Evolutionary conservation across 2,113 vertebrate genomes (phyloP).

Genomic region (Brachyistius frenatus): DNA sequence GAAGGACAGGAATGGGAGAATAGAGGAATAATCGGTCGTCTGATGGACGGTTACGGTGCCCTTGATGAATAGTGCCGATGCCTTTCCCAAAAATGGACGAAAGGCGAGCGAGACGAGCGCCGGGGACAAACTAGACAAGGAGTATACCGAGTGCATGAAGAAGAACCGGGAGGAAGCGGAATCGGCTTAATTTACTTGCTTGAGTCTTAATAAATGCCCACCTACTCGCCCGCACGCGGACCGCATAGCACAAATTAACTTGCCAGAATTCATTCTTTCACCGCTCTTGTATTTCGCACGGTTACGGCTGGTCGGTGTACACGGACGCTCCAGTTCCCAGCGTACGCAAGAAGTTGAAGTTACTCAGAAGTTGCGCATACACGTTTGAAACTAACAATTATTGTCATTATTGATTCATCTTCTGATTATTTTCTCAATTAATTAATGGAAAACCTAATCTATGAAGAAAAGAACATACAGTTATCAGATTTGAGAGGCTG

Average conservation of each 20-base stretch:
- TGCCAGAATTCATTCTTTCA: conserved; percentile 29
- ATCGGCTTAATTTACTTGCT: conserved; percentile 51
- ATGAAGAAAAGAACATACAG: no score
- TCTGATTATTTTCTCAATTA: no score
- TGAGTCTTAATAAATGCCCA: conserved; percentile 23
- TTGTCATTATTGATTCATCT: no score
- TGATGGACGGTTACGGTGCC: conserved; percentile 68
- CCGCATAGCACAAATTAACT: conserved; percentile 32
- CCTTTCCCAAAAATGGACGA: conserved; percentile 45
- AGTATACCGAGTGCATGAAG: conserved; percentile 36
- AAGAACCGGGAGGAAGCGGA: conserved; percentile 40
- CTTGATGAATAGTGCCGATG: conserved; percentile 64
- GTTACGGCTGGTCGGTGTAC: not conserved
- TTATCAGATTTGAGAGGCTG: no score
- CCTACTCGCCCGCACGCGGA: conserved; percentile 19
- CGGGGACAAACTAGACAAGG: conserved; percentile 43
- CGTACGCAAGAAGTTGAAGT: no score
- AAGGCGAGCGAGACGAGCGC: conserved; percentile 43
- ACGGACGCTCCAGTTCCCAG: not conserved
- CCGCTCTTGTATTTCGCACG: not conserved
- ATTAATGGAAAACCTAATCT: no score
- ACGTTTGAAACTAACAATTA: no score
- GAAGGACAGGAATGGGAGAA: conserved; percentile 66
- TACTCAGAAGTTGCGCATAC: no score
- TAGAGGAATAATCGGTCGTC: conserved; percentile 61